phyloP scores from a whole-genome alignment of 2,113 vertebrate genomes.

The Tragelaphus strepsiceros region DNA sequence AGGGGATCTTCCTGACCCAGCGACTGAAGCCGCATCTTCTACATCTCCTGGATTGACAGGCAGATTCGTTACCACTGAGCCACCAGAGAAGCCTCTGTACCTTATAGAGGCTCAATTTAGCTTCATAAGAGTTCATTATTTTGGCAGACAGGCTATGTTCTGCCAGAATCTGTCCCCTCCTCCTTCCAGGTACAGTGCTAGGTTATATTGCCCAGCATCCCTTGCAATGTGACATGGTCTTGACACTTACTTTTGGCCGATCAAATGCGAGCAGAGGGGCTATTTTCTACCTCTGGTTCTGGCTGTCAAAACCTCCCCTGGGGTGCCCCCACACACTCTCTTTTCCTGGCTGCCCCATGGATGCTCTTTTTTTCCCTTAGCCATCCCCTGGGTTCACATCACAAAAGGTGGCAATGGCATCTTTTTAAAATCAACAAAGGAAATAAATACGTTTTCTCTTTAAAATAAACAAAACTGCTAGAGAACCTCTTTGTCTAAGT shows the following conservation, averaged over 20 bases:
- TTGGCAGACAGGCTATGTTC: background rate
- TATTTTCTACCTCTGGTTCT: background rate
- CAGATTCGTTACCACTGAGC: background rate
- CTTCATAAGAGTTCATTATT: background rate
- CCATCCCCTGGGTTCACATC: background rate
- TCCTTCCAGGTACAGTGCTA: background rate
- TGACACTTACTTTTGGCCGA: background rate
- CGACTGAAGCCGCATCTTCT: background rate
- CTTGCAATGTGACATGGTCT: background rate
- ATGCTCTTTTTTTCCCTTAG: background rate
- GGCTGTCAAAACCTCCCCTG: background rate
- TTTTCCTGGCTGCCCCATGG: background rate
- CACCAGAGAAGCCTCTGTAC: background rate
- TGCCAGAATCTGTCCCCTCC: background rate
- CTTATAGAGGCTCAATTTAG: background rate
- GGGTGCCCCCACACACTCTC: background rate
- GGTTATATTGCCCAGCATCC: background rate
- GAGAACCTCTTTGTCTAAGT: background rate
- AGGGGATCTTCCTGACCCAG: background rate
- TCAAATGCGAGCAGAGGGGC: background rate
- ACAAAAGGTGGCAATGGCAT: background rate
- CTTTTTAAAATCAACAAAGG: background rate
- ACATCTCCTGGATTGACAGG: background rate
- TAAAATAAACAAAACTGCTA: background rate
- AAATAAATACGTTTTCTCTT: background rate